Evolutionary conservation across 2,888 invertebrate species (phyloP), one percentile per base, ranked within the genome.

Genomic region (Cabera pusaria): DNA sequence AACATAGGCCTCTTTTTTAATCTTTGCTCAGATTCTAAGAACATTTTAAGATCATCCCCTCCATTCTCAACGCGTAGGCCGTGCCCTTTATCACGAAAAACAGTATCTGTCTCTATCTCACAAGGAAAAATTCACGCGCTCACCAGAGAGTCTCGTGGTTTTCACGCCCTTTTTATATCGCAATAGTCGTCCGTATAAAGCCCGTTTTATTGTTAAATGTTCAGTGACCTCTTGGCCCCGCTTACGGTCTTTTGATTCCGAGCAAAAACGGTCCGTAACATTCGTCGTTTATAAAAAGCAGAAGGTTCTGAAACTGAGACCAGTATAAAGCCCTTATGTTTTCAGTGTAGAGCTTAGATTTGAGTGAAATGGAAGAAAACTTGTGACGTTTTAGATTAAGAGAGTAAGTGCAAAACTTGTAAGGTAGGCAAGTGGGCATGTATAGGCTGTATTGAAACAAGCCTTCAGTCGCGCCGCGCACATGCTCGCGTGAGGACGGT

Each of bases 1-100:
- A 37, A 23, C 9, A 37, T 39, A 37, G 28, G 26, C 22, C 23
- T 42, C 54, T 65, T 57, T 66, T 64, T 49, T 63, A 46, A 49
- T 68, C 63, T 64, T 72, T 45, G 53, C 56, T 62, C 59, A 64
- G 55, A 59, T 64, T 76, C 72, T 76, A 55, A 70, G 69, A 81
- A 72, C 64, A 73, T 76, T 79, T 81, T 81, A 83, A 87, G 86
- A 86, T 82, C 75, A 79, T 80, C 86, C 87, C 87, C 86, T 61
- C 87, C 73, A 71, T 56, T 53, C 44, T 44, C 42, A 64, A 66
- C 70, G 56, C 65, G 85, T 87, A 88, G 87, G 87, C 87, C 70
- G 87, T 80, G 66, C 87, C 87, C 81, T 80, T 81, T 76, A 75
- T 79, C 73, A 68, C 52, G 77, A 75, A 80, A 82, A 85, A 71